Base-by-base conservation (phyloP, 2,888 invertebrate species). In the Frankliniella intonsa region DNA sequence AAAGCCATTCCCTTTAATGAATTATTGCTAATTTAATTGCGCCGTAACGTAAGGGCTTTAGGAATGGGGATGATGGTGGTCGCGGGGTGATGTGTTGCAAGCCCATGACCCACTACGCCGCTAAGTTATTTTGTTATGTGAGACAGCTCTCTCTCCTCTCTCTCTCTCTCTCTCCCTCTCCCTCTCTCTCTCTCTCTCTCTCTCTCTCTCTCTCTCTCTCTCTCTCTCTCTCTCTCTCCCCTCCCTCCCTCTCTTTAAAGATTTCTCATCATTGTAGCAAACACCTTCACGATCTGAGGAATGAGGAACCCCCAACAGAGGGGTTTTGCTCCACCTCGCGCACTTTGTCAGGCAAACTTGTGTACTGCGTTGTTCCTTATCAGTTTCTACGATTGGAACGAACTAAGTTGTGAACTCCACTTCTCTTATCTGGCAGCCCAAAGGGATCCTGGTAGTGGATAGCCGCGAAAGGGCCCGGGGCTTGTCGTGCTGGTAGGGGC, bases 21-120 rank as follows among this genome's bases (percentile, higher is more conserved):
- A 76, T 76, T 76, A 76, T 76, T 76, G 69, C 69, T 76, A 76
- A 76, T 76, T 76, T 76, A 76, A 76, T 76, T 76, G 69, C 69
- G 69, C 25, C 22, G 69, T 22, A 25, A 8, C 62, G 62, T 62
- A 22, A 76, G 69, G 69, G 22, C 69, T 22, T 76, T 76, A n/a
- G 69, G 11, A 25, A 25, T 25, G 25, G 69, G 69, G 69, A 25
- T 25, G 69, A 8, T 10, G 12, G 22, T 10, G 25, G 25, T 8
- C 22, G 62, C 19, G 62, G 62, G 62, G 62, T 17, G 62, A 17
- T 17, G 55, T 55, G 38, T 38, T 38, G 38, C 38, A 38, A 38
- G 38, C 38, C 38, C 38, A 5, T 17, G n/a, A 62, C 62, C 62
- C 62, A 62, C 62, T 62, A 17, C 62, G 19, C 62, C 19, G 62